Percentiles rank a stretch among this genome's conserved stretches.
Conservation (phyloP, 2,113 vertebrate species). For the Archocentrus centrarchus region DNA sequence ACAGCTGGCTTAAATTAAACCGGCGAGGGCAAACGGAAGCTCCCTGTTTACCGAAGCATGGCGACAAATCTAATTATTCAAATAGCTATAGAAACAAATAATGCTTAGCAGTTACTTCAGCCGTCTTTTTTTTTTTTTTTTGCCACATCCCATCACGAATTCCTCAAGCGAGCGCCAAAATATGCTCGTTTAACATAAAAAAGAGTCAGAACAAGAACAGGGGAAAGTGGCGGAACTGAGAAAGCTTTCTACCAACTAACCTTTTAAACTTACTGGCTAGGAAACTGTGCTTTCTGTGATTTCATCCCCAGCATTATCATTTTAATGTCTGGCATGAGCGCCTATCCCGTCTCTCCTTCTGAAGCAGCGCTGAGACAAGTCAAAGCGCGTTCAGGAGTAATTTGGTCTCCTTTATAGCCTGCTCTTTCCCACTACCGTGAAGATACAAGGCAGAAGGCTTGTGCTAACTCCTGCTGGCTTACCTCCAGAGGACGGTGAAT, state of each 20-base stretch:
- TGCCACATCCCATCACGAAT: neutral
- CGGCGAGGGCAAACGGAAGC: conserved; percentile 27
- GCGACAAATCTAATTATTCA: neutral
- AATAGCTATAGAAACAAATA: neutral
- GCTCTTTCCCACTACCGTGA: neutral
- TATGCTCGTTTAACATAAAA: neutral
- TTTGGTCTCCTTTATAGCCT: neutral
- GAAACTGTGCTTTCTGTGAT: neutral
- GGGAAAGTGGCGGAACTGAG: conserved; percentile 35
- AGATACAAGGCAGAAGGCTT: neutral
- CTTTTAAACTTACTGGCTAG: conserved; percentile 35
- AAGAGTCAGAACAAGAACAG: conserved; percentile 32
- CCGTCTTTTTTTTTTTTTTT: neutral
- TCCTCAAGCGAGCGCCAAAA: neutral
- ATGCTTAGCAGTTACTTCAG: neutral
- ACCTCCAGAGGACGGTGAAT: conserved; percentile 39
- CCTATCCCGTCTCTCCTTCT: neutral
- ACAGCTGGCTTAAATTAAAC: conserved; percentile 57
- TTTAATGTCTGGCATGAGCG: neutral
- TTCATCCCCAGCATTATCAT: neutral
- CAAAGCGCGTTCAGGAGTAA: conserved; percentile 12
- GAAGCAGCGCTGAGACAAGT: conserved; percentile 21
- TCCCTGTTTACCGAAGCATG: neutral
- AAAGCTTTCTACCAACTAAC: neutral
- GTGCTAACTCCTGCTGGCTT: conserved; percentile 49